Percentiles rank a stretch among this genome's conserved stretches.
These are phyloP conservation scores for Porites lobata DNA, from an alignment of 92 coral and sea anemone species.

Conservation along the genomic window DNA sequence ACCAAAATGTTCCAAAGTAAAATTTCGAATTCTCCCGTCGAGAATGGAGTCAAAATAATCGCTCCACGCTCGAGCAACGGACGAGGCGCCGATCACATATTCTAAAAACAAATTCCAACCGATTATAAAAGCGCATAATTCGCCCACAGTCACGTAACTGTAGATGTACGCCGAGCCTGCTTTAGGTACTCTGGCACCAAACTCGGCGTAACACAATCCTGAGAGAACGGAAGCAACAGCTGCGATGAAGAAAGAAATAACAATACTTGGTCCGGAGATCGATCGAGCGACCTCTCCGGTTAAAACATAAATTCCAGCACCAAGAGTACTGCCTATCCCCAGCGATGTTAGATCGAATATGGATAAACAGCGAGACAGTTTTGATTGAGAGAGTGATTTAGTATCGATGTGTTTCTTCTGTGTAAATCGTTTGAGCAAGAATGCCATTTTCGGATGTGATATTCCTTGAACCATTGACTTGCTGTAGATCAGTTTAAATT, in stretches of 20 bases:
- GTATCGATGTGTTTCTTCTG: neutral
- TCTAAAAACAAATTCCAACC: slow-evolving; percentile 80
- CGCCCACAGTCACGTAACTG: slow-evolving; percentile 74
- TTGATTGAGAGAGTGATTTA: neutral
- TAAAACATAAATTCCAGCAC: slow-evolving; percentile 63
- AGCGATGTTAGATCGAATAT: slow-evolving; percentile 15
- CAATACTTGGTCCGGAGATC: slow-evolving; percentile 78
- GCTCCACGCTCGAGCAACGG: slow-evolving; percentile 68
- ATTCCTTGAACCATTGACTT: neutral
- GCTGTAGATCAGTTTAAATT: neutral
- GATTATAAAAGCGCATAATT: slow-evolving; percentile 78
- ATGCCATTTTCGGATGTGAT: neutral
- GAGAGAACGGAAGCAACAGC: slow-evolving; percentile 72
- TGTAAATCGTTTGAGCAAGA: neutral
- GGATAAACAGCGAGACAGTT: neutral
- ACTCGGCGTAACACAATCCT: slow-evolving; percentile 79
- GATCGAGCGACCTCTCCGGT: slow-evolving; percentile 77
- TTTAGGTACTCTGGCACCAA: slow-evolving; percentile 4
- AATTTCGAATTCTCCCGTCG: neutral
- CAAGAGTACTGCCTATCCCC: neutral
- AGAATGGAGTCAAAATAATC: slow-evolving; percentile 61
- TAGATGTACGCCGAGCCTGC: slow-evolving; percentile 79
- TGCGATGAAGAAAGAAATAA: slow-evolving; percentile 72
- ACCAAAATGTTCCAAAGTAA: neutral
- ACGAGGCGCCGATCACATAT: slow-evolving; percentile 67